A percentile compares a stretch with the other conserved stretches of the same genome.
Conservation (phyloP, 2,888 invertebrate genomes). For the Koerneria pararmatus region DNA sequence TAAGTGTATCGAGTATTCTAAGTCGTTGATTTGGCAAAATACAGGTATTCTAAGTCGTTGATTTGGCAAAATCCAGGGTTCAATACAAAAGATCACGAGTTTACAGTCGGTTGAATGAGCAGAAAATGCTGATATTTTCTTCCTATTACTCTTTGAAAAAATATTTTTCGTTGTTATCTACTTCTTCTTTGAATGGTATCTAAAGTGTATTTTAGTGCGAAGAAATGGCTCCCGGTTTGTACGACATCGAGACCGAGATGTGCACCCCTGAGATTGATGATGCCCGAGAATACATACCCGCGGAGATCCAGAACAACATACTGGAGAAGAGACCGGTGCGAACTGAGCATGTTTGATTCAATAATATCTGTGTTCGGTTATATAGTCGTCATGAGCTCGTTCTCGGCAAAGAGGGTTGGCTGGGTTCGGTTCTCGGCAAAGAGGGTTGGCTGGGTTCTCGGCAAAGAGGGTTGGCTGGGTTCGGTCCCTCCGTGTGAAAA, state of each 20-base stretch:
- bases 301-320: conserved; percentile 57
- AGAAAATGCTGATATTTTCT: neutral
- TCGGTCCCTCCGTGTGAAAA: no score
- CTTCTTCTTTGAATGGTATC: neutral
- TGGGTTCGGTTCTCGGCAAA: no score
- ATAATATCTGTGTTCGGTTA: neutral
- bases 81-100: neutral
- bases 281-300: conserved; percentile 57
- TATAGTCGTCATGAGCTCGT: no score
- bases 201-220: conserved; percentile 42
- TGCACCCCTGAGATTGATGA: conserved; percentile 59
- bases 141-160: no score
- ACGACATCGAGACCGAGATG: conserved; percentile 60
- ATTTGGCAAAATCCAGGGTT: conserved; percentile 11
- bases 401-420: no score
- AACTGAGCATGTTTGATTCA: conserved; percentile 11
- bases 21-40: no score
- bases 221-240: conserved; percentile 59
- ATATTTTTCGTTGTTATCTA: neutral
- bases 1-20: no score
- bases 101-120: neutral
- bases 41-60: no score
- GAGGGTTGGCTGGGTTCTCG: no score
- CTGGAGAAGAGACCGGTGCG: conserved; percentile 56
- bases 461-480: no score